These are phyloP conservation scores for Junonia oenone DNA, from an alignment of 2,888 invertebrate species.

Conservation along the genomic window DNA sequence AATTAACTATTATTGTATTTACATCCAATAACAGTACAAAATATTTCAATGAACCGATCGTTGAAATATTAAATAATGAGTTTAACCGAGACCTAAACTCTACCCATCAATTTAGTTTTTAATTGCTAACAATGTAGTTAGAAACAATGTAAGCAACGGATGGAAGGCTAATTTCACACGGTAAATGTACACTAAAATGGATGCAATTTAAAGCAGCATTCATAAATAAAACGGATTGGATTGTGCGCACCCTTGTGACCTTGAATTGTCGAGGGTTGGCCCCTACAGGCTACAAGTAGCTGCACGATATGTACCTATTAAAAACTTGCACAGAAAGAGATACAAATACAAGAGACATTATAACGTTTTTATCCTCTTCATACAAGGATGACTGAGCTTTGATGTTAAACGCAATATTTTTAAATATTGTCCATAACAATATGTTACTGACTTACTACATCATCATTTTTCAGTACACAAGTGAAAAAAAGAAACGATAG, in stretches of 20 bases:
- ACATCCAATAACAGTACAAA: too few relatives aligned
- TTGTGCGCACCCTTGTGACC: slow-evolving; percentile 55
- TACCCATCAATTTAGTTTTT: background rate
- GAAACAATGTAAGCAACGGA: slow-evolving; percentile 25
- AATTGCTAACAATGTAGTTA: slow-evolving; percentile 11
- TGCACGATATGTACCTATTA: slow-evolving; percentile 11
- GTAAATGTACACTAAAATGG: slow-evolving; percentile 25
- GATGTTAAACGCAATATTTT: too few relatives aligned
- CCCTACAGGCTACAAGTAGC: slow-evolving; percentile 37
- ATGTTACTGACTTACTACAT: too few relatives aligned
- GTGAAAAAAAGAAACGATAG: too few relatives aligned
- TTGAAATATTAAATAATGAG: background rate
- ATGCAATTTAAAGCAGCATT: slow-evolving; percentile 36
- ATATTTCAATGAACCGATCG: too few relatives aligned
- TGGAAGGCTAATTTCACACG: slow-evolving; percentile 30
- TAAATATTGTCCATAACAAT: too few relatives aligned
- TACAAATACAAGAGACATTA: background rate
- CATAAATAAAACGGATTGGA: slow-evolving; percentile 40
- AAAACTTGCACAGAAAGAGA: slow-evolving; percentile 14
- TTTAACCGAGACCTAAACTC: background rate
- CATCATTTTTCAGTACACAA: too few relatives aligned
- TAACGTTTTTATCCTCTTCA: background rate
- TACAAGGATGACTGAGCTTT: background rate
- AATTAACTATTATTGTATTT: too few relatives aligned
- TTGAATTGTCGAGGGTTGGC: slow-evolving; percentile 55